Conservation (phyloP, 2,113 vertebrate species). For the Salvelinus fontinalis region DNA sequence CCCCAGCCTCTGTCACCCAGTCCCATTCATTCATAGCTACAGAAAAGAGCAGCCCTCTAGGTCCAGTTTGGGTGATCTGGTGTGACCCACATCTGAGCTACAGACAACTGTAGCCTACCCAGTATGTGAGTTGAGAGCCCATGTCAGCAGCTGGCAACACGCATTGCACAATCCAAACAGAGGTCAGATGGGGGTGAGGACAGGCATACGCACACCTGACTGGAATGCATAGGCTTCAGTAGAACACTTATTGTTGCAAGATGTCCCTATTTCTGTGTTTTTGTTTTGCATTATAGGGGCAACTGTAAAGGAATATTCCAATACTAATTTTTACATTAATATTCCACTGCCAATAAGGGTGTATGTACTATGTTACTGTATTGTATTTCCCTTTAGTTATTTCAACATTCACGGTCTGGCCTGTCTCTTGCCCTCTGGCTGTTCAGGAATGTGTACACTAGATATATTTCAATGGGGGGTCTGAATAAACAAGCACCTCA, state of each 20-base stretch:
- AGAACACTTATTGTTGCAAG: not conserved
- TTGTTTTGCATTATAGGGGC: not conserved
- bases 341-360: too few relatives aligned
- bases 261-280: not conserved
- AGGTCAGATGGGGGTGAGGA: constrained; percentile 11
- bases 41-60: constrained; percentile 43
- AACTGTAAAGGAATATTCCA: too few relatives aligned
- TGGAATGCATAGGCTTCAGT: too few relatives aligned
- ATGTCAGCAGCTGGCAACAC: constrained; percentile 47
- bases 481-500: constrained; percentile 20
- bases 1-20: constrained; percentile 3
- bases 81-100: constrained; percentile 62
- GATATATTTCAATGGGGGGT: constrained; percentile 28
- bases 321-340: too few relatives aligned
- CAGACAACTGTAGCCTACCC: constrained; percentile 14
- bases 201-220: not conserved
- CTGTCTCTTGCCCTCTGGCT: constrained; percentile 1
- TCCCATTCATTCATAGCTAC: constrained; percentile 46
- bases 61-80: constrained; percentile 50
- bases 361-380: too few relatives aligned
- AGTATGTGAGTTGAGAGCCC: constrained; percentile 39
- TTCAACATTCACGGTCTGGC: not conserved
- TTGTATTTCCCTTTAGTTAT: not conserved
- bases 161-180: constrained; percentile 25
- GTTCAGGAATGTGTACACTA: constrained; percentile 33